These are phyloP conservation scores for Sardina pilchardus DNA, from an alignment of 2,113 vertebrate genomes.

Conservation along the genomic window DNA sequence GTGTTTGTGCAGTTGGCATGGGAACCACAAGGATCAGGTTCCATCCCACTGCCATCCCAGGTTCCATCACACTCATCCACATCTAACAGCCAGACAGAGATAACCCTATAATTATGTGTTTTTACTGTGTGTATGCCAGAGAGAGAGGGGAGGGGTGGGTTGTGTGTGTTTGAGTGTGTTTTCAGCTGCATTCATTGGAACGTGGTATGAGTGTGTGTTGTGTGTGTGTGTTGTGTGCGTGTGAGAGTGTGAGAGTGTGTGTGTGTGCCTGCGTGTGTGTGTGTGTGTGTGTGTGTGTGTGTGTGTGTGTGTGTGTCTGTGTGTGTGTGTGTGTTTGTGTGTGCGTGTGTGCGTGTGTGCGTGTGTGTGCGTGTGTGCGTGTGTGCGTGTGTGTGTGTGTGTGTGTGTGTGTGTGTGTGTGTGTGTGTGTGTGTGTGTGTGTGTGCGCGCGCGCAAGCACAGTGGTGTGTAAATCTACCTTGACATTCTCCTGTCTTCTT, in stretches of 20 bases:
- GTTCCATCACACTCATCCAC: slow-evolving; percentile 67
- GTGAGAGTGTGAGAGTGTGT: too few relatives aligned
- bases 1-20: slow-evolving; percentile 72
- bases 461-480: slow-evolving; percentile 53
- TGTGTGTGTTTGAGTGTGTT: neutral
- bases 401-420: slow-evolving; percentile 15
- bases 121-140: neutral
- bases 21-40: slow-evolving; percentile 60
- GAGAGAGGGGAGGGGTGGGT: neutral
- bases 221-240: neutral
- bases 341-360: slow-evolving; percentile 4
- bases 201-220: too few relatives aligned
- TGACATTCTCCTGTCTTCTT: slow-evolving; percentile 48
- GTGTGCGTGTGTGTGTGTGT: slow-evolving; percentile 9
- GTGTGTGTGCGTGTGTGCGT: neutral
- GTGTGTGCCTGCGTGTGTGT: neutral
- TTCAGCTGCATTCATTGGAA: too few relatives aligned
- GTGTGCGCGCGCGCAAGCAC: too few relatives aligned
- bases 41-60: slow-evolving; percentile 21
- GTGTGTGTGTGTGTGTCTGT: slow-evolving; percentile 10
- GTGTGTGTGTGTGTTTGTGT: slow-evolving; percentile 9
- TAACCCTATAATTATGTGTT: neutral
- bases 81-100: slow-evolving; percentile 57
- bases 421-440: slow-evolving; percentile 1
- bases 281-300: slow-evolving; percentile 11